A percentile compares a stretch with the other conserved stretches of the same genome.
Conservation (phyloP, 2,113 vertebrate species). For the Otis tarda region DNA sequence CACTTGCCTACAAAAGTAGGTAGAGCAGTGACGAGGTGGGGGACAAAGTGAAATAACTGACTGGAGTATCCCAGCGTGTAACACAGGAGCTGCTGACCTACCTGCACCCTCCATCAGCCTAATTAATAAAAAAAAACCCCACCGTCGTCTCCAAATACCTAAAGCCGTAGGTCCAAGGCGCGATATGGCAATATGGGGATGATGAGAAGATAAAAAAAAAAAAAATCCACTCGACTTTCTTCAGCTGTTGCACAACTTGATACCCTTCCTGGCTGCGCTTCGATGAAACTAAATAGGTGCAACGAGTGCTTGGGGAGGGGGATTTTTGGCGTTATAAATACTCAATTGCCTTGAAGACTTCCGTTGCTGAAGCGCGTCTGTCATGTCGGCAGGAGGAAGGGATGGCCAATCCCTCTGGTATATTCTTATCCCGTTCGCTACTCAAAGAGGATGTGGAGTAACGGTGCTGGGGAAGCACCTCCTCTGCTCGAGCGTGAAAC, state of each 20-base stretch:
- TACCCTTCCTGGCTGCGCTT: neutral
- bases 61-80: neutral
- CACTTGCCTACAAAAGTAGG: neutral
- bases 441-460: neutral
- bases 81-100: neutral
- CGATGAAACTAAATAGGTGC: neutral
- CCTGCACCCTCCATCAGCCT: neutral
- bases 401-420: neutral
- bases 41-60: neutral
- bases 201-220: neutral
- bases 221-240: neutral
- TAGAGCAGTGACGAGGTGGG: neutral
- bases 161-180: neutral
- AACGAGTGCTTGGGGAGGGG: neutral
- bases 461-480: neutral
- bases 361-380: neutral
- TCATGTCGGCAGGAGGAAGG: neutral
- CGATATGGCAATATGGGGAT: rapidly evolving
- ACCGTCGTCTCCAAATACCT: neutral
- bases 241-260: neutral
- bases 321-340: neutral
- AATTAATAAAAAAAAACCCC: neutral
- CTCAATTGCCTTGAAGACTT: neutral
- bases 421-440: neutral
- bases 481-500: rapidly evolving